phyloP scores from a whole-genome alignment of 2,888 invertebrate genomes.

The Lottia scabra region DNA sequence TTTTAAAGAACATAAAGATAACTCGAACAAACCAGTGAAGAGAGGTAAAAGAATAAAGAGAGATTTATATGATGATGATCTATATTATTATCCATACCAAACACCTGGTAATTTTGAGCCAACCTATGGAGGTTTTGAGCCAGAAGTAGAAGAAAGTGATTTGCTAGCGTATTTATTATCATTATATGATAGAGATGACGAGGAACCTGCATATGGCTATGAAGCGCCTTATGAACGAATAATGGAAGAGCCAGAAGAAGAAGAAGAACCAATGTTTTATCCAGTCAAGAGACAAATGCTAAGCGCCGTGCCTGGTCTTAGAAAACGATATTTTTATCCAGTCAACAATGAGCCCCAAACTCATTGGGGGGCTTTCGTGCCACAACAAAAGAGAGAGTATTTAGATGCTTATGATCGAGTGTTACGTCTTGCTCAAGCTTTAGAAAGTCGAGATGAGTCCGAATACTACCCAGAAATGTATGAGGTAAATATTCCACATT shows the following conservation, averaged over 20 bases:
- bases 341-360: slow-evolving; percentile 31
- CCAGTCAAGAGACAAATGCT: slow-evolving; percentile 30
- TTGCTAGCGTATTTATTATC: neutral
- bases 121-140: neutral
- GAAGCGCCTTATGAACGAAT: neutral
- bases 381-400: slow-evolving; percentile 28
- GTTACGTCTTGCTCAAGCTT: neutral
- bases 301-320: slow-evolving; percentile 28
- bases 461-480: neutral
- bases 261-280: slow-evolving; percentile 9
- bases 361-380: slow-evolving; percentile 41
- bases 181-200: neutral
- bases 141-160: neutral
- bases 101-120: neutral
- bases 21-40: slow-evolving; percentile 13
- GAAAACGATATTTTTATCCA: slow-evolving; percentile 37
- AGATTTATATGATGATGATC: slow-evolving; percentile 30
- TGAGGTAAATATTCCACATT: neutral
- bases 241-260: slow-evolving; percentile 8
- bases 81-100: slow-evolving; percentile 11
- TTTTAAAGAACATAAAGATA: neutral
- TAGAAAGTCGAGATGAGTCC: neutral
- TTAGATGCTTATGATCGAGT: neutral
- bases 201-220: neutral
- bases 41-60: slow-evolving; percentile 33